Evolutionary conservation across 2,797 vertebrate genomes (phyloP).

Genomic region (Chlorospingus semifuscus): DNA sequence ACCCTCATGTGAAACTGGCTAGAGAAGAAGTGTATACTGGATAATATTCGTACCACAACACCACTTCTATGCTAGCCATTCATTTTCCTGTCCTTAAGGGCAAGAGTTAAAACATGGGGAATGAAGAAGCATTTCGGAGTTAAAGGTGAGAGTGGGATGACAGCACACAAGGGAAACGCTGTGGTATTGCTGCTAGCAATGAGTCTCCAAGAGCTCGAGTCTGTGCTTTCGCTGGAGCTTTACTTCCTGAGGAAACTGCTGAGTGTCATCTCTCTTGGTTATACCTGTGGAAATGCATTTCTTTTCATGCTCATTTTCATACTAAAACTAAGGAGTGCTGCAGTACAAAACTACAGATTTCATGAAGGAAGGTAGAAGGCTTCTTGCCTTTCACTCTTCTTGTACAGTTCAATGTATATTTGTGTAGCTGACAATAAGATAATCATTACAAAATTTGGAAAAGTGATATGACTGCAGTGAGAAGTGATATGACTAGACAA

Average conservation of each 20-base stretch:
- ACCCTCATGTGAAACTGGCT: not conserved
- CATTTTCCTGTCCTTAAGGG: not conserved
- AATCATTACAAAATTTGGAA: not conserved
- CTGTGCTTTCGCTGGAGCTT: not conserved
- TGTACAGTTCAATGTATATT: not conserved
- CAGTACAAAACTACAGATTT: not conserved
- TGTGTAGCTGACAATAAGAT: not conserved
- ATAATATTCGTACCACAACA: not conserved
- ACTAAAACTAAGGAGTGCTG: not conserved
- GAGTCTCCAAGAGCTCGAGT: not conserved
- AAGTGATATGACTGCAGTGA: not conserved
- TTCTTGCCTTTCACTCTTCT: not conserved
- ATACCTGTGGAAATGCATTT: not conserved
- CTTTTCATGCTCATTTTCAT: not conserved
- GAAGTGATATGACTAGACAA: not conserved
- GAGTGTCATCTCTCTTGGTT: not conserved
- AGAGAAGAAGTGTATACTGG: not conserved
- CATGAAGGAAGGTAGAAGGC: not conserved
- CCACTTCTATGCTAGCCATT: not conserved
- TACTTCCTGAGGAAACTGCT: not conserved
- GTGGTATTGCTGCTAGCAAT: not conserved
- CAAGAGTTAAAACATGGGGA: not conserved
- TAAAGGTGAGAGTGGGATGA: not conserved
- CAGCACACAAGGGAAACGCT: not conserved
- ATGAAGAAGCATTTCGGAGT: not conserved